These are phyloP conservation scores for Saccostrea echinata DNA, from an alignment of 1,140 invertebrate genomes.

Conservation along the genomic window DNA sequence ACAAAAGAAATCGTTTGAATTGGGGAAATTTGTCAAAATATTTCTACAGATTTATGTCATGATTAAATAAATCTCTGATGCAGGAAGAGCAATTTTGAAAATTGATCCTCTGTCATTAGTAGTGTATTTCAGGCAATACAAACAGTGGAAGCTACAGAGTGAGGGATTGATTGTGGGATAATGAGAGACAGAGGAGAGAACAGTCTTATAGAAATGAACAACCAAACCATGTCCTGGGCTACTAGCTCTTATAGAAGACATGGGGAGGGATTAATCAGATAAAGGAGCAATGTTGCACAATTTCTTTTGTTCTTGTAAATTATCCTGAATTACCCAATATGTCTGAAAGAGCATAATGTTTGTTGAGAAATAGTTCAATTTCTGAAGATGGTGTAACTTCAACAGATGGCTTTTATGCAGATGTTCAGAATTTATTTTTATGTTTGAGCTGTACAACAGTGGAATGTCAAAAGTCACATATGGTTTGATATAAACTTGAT, in stretches of 20 bases:
- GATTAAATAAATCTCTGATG: constrained; percentile 16
- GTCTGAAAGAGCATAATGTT: not conserved
- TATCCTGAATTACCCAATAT: not conserved
- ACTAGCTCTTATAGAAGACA: not conserved
- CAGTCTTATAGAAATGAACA: not conserved
- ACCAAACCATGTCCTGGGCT: not conserved
- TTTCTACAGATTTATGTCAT: constrained; percentile 25
- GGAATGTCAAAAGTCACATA: not conserved
- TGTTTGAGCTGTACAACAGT: not conserved
- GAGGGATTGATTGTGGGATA: constrained; percentile 1
- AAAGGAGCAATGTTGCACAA: not conserved
- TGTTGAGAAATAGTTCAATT: not conserved
- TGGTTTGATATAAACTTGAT: constrained; percentile 4
- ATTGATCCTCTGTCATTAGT: constrained; percentile 26
- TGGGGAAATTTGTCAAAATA: constrained; percentile 25
- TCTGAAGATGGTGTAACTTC: not conserved
- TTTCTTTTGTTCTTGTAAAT: not conserved
- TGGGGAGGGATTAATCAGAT: not conserved
- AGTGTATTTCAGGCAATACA: constrained; percentile 6
- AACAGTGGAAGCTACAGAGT: not conserved
- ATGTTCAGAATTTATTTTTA: not conserved
- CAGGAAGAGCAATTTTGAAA: constrained; percentile 28
- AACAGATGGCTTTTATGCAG: not conserved
- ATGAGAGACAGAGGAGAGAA: not conserved
- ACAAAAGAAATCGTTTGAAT: not conserved